These are phyloP conservation scores for Xylophagus ater DNA, from an alignment of 2,888 invertebrate genomes.

Conservation along the genomic window DNA sequence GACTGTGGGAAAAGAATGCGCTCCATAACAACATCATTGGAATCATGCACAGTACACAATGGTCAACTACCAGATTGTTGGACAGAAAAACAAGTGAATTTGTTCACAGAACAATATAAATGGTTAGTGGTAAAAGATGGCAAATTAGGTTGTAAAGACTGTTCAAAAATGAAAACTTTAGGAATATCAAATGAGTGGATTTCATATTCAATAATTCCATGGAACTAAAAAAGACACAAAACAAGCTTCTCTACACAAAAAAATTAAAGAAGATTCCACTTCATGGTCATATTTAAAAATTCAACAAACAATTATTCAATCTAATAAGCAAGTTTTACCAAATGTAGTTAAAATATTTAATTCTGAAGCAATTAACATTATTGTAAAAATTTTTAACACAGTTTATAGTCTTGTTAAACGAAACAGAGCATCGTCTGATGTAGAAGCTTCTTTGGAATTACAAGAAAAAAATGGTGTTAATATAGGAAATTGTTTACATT, in stretches of 20 bases:
- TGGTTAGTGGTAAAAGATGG: neutral
- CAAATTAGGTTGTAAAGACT: constrained; percentile 1
- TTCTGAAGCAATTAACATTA: neutral
- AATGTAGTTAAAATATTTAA: neutral
- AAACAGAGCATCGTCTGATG: neutral
- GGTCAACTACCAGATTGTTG: constrained; percentile 1
- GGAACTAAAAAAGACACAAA: neutral
- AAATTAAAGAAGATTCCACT: constrained; percentile 1
- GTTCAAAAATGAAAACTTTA: constrained; percentile 1
- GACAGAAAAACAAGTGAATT: neutral
- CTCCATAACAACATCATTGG: too few species aligned
- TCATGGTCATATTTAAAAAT: neutral
- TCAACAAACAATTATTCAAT: neutral
- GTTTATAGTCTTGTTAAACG: neutral
- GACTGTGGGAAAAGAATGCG: too few species aligned
- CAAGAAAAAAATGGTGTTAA: neutral
- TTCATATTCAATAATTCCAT: neutral
- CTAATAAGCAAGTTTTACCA: neutral
- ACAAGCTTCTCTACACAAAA: constrained; percentile 4
- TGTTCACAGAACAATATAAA: neutral
- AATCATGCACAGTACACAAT: too few species aligned
- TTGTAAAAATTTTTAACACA: neutral
- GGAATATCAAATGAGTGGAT: constrained; percentile 1
- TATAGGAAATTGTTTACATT: neutral
- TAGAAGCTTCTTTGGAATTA: neutral